Base-by-base conservation (phyloP, 2,797 vertebrate genomes). In the Argyrosomus regius region DNA sequence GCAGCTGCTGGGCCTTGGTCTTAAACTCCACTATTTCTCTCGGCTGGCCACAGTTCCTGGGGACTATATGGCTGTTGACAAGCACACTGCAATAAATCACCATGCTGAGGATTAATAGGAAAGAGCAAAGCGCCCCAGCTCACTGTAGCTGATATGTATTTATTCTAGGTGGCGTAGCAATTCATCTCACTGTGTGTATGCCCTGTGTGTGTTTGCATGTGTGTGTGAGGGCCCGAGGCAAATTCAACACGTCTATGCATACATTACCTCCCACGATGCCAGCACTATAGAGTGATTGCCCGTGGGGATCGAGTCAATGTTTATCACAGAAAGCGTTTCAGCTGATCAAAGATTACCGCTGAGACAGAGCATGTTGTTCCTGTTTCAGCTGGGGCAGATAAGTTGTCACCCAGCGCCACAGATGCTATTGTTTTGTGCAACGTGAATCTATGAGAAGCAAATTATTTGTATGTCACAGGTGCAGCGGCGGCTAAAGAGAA, bases 121-220 rank as follows among this genome's bases (percentile, higher is more conserved):
- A 90, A 86, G 87, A 92, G 90, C 89, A 93, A 92, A 91, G 92
- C 91, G 67, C 74, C 84, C 77, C 80, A 59, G 89, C 88, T 90
- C 91, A 90, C 89, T 87, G 92, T 92, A 88, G 89, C 92, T 89
- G 92, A 92, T 93, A 91, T 92, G 93, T 93, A 93, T 93, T 93
- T 93, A 93, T 93, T 91, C 92, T 89, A 87, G 83, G 82, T 90
- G 89, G 90, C 83, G 79, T 84, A 64, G 88, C 87, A 91, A 92
- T 94, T 94, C 89, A 93, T 93, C 91, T 92, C 85, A 62, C 76
- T 65, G 78, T 77, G 87, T 82, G 75, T 59, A 62, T 41, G 26
- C 56, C 22, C 41, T 57, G 56, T 59, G 35, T 49, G 53, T 73
- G n/a, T 78, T 63, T 31, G 22, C 31, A n/a, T 69, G 83, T 75